Evolutionary conservation across 2,113 vertebrate genomes (phyloP), one percentile per base, ranked within the genome.

Genomic region (Alligator sinensis): DNA sequence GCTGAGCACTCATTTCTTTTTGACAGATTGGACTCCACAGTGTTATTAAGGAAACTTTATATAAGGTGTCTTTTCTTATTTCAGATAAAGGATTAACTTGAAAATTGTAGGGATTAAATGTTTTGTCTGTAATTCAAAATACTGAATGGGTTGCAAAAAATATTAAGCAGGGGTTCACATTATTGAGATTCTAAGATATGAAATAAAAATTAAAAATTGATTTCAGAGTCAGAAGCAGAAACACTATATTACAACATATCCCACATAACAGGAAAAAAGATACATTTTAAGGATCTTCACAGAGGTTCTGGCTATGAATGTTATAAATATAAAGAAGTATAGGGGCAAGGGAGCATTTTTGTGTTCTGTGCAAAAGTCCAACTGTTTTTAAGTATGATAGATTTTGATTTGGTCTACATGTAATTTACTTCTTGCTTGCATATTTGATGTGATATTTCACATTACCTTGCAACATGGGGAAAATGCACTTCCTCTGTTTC

Each of bases 181-280:
- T 24, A 2, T 28, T 22, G 15, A 83, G 38, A 84, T 2, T 1
- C 14, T 62, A 86, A 24, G 6, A n/a, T 10, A 58, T 18, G 22
- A 94, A 93, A 83, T 9, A 91, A 85, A 93, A 66, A 13, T 9
- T 79, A 62, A 66, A 87, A 87, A 86, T 25, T 22, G 70, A 63
- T 2, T 21, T 4, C 47, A 15, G 13, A 1, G 16, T 76, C 11
- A 84, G 24, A 89, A 90, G 10, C 0, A 64, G 21, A 84, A 91
- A 77, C 12, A 22, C 19, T 63, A 27, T 1, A 7, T 24, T 82
- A 55, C 4, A 66, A 19, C n/a, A 4, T 47, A 24, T 54, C 24
- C 28, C 2, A 14, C 2, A 63, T 0, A 38, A 18, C 34, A 84
- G 80, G 11, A 72, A 10, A 83, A 75, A 78, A 80, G 10, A 72